Evolutionary conservation across 92 coral and sea anemone genomes (phyloP), one percentile per base, ranked within the genome.

Genomic region (Micromussa lordhowensis): DNA sequence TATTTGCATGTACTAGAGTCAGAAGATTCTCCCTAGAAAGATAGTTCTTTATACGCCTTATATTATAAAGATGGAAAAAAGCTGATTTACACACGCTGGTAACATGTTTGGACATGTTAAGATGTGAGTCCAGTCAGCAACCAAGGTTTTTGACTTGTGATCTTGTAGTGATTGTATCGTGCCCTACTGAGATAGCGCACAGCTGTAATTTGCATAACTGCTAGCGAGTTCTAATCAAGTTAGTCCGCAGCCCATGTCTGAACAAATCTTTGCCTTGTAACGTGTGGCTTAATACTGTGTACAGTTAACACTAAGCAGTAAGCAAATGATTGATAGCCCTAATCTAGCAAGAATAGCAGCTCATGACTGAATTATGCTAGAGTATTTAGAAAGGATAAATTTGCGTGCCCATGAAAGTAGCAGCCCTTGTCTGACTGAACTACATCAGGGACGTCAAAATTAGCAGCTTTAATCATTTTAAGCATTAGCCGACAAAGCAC

Each of bases 181-280:
- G n/a, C n/a, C n/a, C n/a, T n/a, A n/a, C n/a, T n/a, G n/a, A n/a
- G n/a, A n/a, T n/a, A n/a, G n/a, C n/a, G n/a, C n/a, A n/a, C n/a
- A n/a, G n/a, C n/a, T n/a, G n/a, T n/a, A n/a, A n/a, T n/a, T n/a
- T n/a, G n/a, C n/a, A n/a, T n/a, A n/a, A n/a, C n/a, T n/a, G n/a
- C n/a, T n/a, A n/a, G n/a, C n/a, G n/a, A n/a, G n/a, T n/a, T n/a
- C n/a, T n/a, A n/a, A n/a, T n/a, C 61, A 74, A 53, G 53, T 74
- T 74, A 4, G 70, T 22, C 63, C 38, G 88, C 88, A 84, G 88
- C 81, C 88, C 88, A 49, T 72, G 81, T 71, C 88, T 84, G 88
- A 84, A 77, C 88, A 58, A 84, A 79, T 38, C 83, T 79, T 74
- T 74, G 78, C 78, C 78, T 38, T 74, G 78, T 51, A 74, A 35